Evolutionary conservation across 2,797 vertebrate species (phyloP).

Genomic region (Toxotes lorentzi): DNA sequence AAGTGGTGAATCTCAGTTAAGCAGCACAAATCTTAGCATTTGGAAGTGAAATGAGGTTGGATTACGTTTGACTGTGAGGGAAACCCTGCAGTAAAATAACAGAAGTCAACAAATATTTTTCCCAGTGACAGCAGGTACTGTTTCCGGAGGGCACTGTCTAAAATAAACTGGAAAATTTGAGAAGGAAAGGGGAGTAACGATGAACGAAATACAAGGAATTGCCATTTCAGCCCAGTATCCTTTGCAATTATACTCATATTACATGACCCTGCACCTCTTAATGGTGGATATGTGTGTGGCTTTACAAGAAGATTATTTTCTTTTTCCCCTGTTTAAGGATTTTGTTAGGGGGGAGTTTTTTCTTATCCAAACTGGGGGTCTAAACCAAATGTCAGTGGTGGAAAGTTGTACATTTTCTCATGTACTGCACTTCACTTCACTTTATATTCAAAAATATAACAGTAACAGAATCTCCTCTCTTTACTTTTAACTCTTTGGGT

Average conservation of each 20-base stretch:
- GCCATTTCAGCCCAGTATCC: neutral
- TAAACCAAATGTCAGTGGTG: too few relatives aligned
- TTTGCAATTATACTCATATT: neutral
- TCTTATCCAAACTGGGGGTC: too few relatives aligned
- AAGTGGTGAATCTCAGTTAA: slow-evolving; percentile 31
- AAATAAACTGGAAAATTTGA: neutral
- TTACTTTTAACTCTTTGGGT: too few relatives aligned
- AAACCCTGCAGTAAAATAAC: slow-evolving; percentile 1
- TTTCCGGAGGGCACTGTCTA: neutral
- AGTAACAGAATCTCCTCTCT: neutral
- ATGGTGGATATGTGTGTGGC: neutral
- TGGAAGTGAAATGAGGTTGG: slow-evolving; percentile 21
- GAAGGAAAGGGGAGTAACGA: neutral
- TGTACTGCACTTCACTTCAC: too few relatives aligned
- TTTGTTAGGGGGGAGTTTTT: too few relatives aligned
- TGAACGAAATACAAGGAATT: neutral
- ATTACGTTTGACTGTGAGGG: slow-evolving; percentile 22
- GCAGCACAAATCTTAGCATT: slow-evolving; percentile 38
- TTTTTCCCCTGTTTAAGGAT: too few relatives aligned
- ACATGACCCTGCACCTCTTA: neutral
- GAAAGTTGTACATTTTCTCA: too few relatives aligned
- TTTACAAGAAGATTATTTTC: neutral
- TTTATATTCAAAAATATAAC: neutral
- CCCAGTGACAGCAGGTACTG: neutral
- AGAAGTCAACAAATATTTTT: slow-evolving; percentile 26